A percentile compares a stretch with the other conserved stretches of the same genome.
Evolutionary conservation across 2,113 vertebrate genomes (phyloP).

Genomic region (Clinocottus analis): DNA sequence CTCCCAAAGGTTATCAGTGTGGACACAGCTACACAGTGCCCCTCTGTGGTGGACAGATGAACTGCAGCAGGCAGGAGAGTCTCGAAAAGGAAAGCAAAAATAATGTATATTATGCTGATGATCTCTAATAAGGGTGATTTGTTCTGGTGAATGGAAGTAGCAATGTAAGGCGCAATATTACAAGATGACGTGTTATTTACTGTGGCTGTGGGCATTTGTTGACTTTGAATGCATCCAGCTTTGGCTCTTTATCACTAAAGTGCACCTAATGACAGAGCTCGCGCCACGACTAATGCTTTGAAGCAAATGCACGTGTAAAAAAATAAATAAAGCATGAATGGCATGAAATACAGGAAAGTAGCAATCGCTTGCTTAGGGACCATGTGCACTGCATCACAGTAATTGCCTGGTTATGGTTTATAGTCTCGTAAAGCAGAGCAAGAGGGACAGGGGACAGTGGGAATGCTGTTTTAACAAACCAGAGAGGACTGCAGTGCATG

Average conservation of each 20-base stretch:
- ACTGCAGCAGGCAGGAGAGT: slow-evolving; percentile 22
- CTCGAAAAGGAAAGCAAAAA: background rate
- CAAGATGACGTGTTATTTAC: background rate
- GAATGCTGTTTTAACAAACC: slow-evolving; percentile 2
- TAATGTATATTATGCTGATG: slow-evolving; percentile 12
- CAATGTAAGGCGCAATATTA: slow-evolving; percentile 4
- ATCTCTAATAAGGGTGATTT: slow-evolving; percentile 1
- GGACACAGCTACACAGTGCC: slow-evolving; percentile 65
- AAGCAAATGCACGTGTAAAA: slow-evolving; percentile 22
- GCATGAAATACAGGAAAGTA: slow-evolving; percentile 25
- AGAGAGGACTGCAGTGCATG: background rate
- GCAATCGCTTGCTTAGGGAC: slow-evolving; percentile 37
- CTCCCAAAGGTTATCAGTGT: slow-evolving; percentile 4
- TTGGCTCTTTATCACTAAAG: slow-evolving; percentile 21
- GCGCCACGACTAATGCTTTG: slow-evolving; percentile 30
- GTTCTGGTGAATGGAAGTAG: slow-evolving; percentile 12
- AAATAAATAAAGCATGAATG: background rate
- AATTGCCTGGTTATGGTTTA: slow-evolving; percentile 31
- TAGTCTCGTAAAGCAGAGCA: slow-evolving; percentile 22
- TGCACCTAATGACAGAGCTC: slow-evolving; percentile 38
- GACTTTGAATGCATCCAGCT: slow-evolving; percentile 10
- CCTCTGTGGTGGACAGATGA: slow-evolving; percentile 54
- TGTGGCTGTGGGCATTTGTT: background rate
- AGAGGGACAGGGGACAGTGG: slow-evolving; percentile 8
- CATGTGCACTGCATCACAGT: slow-evolving; percentile 21